These are phyloP conservation scores for Hemaris fuciformis DNA, from an alignment of 2,888 invertebrate genomes.

Conservation along the genomic window DNA sequence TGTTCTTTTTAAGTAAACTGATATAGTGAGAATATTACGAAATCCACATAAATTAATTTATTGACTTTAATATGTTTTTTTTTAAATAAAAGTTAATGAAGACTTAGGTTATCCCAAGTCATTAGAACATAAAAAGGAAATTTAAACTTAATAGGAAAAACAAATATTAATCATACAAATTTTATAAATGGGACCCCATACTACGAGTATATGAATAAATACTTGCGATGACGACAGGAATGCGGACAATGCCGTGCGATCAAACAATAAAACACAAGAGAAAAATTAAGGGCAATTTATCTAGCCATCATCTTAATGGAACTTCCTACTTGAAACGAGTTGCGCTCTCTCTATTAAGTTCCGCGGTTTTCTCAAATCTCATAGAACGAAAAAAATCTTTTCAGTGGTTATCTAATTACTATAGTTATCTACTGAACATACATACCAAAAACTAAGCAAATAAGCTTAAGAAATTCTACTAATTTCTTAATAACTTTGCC, in stretches of 20 bases:
- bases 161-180: neutral
- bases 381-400: neutral
- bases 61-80: too few relatives aligned
- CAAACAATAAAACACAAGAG: conserved; percentile 51
- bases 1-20: too few relatives aligned
- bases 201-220: neutral
- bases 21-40: too few relatives aligned
- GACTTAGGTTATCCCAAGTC: too few relatives aligned
- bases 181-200: neutral
- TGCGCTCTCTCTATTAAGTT: conserved; percentile 6
- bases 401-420: too few relatives aligned
- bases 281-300: conserved; percentile 76
- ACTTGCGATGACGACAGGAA: conserved; percentile 18
- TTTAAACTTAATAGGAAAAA: neutral
- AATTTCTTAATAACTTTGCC: too few relatives aligned
- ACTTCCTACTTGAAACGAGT: conserved; percentile 59
- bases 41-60: too few relatives aligned
- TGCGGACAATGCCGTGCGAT: conserved; percentile 22
- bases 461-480: too few relatives aligned
- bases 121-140: too few relatives aligned
- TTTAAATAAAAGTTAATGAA: too few relatives aligned
- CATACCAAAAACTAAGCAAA: too few relatives aligned
- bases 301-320: conserved; percentile 64
- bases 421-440: too few relatives aligned
- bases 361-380: neutral